Base-by-base conservation (phyloP, 2,888 invertebrate species). In the Synanthedon myopaeformis region DNA sequence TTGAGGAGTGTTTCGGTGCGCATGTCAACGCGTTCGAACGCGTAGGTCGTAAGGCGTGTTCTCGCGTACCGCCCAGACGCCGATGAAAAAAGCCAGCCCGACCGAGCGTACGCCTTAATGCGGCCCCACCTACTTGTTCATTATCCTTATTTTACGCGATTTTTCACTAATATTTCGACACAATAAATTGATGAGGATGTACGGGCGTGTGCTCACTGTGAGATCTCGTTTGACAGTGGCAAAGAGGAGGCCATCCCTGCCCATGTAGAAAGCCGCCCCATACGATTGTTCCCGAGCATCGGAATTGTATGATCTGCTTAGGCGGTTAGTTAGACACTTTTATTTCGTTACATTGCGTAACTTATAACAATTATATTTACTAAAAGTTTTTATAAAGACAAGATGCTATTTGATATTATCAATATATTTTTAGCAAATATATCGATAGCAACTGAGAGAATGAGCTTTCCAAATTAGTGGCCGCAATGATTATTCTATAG, bases 91-190 rank as follows among this genome's bases (percentile, higher is more conserved):
- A 74, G 70, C 75, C 74, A 76, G 76, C 83, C 23, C 85, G 85
- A 83, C 84, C 83, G 54, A 71, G 72, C 64, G 56, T 55, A 74
- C 68, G 63, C 57, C 73, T 76, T 74, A 60, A 58, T 58, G 64
- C 69, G 74, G 76, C 84, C 78, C 83, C 86, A 83, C 85, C 86
- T 84, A 83, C 86, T 83, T 68, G 70, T 73, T 82, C 75, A 83
- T 84, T 83, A 84, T 82, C 79, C 82, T 83, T 77, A 75, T 82
- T 35, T 81, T 82, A 80, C 82, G 78, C 80, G 80, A 82, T 80
- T 76, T 79, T 76, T 74, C 74, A 71, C 60, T 73, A 71, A 79
- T 79, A 82, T 81, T 83, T 82, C 76, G 81, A 74, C 80, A 76
- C 66, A 67, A 49, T 49, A 49, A 12, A 49, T 12, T 17, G 49